Evolutionary conservation across 1,140 invertebrate genomes (phyloP), one percentile per base, ranked within the genome.

Genomic region (Drosophila erecta): DNA sequence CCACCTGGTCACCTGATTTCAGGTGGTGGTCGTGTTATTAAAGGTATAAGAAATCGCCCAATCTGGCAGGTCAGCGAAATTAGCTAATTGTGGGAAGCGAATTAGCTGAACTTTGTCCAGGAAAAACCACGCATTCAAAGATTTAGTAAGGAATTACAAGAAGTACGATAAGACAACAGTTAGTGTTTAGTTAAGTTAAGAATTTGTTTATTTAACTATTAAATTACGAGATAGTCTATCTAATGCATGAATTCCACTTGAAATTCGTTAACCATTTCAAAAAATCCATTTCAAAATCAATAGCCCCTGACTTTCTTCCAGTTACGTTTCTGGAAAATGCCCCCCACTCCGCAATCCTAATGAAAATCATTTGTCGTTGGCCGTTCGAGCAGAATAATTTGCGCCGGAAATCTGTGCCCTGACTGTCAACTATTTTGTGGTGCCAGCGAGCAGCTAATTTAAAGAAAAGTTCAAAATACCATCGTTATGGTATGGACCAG

Each of bases 291-390:
- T 51, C 20, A 22, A 6, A 24, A 11, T n/a, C 20, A 12, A 38
- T 24, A 46, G 11, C 43, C 20, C 10, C 43, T 14, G 11, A 37
- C 12, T 1, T 11, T 2, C 27, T 8, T 50, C 0, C 1, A 8
- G 12, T 12, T 30, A 2, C 46, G 24, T 15, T 33, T 12, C 12
- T 27, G 4, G 7, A n/a, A 56, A 44, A 10, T 17, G 17, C 4
- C 12, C n/a, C 6, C 30, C 38, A 15, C 22, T 35, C 10, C 2
- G n/a, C 22, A 33, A 24, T 20, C 41, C 56, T 74, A 77, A 81
- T 83, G 80, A 84, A 60, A 79, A 67, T 75, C 74, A 84, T 84
- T 83, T 83, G 74, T 83, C 60, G 15, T 15, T 12, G 46, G 14
- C 60, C 80, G 37, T 40, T 83, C 59, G 14, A 61, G 65, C 70